Evolutionary conservation across 2,888 invertebrate species (phyloP), one percentile per base, ranked within the genome.

Genomic region (Drosophila gaucha): DNA sequence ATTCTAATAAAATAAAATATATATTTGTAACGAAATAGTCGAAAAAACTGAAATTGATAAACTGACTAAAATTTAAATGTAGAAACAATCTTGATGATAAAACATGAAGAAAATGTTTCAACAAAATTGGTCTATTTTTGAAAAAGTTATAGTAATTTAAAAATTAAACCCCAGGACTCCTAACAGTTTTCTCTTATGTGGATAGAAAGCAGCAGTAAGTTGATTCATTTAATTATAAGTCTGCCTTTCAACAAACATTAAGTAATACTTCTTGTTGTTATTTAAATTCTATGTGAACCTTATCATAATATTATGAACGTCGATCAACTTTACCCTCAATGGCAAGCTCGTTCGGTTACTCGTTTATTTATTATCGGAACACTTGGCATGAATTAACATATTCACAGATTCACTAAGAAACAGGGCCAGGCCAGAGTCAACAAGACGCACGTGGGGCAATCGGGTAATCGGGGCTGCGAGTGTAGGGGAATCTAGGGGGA

Each of bases 321-420:
- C 50, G 14, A 56, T 47, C 33, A 57, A 38, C 10, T 54, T 22
- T 31, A 47, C 41, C 64, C 64, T 39, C 26, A 12, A 30, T 14
- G 49, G 24, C 3, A 20, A 28, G 6, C 22, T 39, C 24, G 41
- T 26, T n/a, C 18, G 41, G 18, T n/a, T n/a, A 65, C 39, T 65
- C 22, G 52, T 12, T 44, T 55, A 39, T n/a, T 41, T 52, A 66
- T 70, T 72, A 74, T 78, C 51, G 64, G 71, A 80, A 78, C 78
- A 83, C 82, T 83, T 80, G 82, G 76, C 76, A 62, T 39, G 62
- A 46, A 86, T 86, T 84, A 74, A 68, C 76, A 85, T 80, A 82
- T 43, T 59, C 22, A 35, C 57, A 57, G 60, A 73, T 60, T 73
- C 73, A 55, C 38, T 64, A 26, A 57, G n/a, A 51, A 57, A 54